Evolutionary conservation across 2,888 invertebrate genomes (phyloP).

Genomic region (Mylabris sibirica): DNA sequence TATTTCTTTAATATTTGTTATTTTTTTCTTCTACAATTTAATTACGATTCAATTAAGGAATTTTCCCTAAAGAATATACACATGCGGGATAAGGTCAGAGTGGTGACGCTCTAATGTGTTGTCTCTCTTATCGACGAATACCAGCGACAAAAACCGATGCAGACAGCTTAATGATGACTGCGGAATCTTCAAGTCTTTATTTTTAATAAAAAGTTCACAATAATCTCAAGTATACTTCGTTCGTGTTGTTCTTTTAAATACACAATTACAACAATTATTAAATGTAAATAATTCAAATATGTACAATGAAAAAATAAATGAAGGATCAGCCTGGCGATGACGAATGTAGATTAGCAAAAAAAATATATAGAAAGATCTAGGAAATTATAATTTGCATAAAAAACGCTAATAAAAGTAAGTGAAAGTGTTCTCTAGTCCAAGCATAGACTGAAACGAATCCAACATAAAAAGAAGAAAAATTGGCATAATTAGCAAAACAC

Average conservation of each 20-base stretch:
- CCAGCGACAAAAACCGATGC: neutral
- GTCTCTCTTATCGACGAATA: neutral
- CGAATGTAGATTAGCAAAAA: neutral
- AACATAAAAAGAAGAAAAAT: neutral
- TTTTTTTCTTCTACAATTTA: neutral
- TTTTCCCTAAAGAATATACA: neutral
- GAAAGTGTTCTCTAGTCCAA: neutral
- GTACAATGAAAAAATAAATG: too few relatives aligned
- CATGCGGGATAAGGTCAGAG: neutral
- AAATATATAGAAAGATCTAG: neutral
- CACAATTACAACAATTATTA: too few relatives aligned
- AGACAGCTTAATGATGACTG: neutral
- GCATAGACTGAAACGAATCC: constrained; percentile 1
- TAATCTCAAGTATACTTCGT: too few relatives aligned
- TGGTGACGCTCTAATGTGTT: constrained; percentile 10
- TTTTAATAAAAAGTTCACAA: too few relatives aligned
- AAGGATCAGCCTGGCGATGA: too few relatives aligned
- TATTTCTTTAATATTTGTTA: neutral
- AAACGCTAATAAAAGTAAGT: neutral
- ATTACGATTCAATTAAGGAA: neutral
- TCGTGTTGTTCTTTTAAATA: too few relatives aligned
- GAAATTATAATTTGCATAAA: neutral
- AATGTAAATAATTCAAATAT: too few relatives aligned
- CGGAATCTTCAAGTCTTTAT: neutral
- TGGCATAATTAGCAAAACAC: neutral